These are phyloP conservation scores for Nyctalus aviator DNA, from an alignment of 2,797 vertebrate species.

Conservation along the genomic window DNA sequence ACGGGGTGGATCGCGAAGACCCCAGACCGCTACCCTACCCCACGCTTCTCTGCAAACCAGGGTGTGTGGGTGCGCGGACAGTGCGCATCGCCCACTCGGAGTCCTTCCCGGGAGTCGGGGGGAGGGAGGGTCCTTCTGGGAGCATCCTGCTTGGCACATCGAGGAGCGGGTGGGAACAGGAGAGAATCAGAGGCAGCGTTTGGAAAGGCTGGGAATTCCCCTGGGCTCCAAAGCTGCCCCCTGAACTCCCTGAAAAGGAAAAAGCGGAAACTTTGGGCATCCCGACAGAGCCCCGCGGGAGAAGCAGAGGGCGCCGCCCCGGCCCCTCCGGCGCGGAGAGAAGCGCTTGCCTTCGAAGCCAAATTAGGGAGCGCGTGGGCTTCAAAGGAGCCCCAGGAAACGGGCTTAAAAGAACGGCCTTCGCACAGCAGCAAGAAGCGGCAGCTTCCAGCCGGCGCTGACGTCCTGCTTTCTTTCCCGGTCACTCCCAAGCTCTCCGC, in stretches of 20 bases:
- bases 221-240: not conserved
- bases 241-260: not conserved
- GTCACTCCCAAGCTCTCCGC: not conserved
- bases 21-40: not conserved
- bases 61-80: not conserved
- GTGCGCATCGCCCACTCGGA: not conserved
- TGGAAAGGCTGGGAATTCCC: not conserved
- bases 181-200: not conserved
- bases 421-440: not conserved
- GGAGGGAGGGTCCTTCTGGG: not conserved
- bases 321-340: not conserved
- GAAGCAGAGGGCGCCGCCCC: not conserved
- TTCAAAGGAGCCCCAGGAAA: not conserved
- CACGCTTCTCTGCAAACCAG: not conserved
- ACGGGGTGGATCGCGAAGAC: rapidly evolving
- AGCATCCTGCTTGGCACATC: not conserved
- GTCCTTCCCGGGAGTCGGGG: not conserved
- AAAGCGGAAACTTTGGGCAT: not conserved
- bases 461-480: not conserved
- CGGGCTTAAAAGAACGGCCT: not conserved
- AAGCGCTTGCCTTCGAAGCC: not conserved
- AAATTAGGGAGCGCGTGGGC: not conserved
- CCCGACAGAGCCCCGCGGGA: not conserved
- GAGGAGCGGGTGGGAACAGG: not conserved
- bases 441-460: not conserved